Evolutionary conservation across 2,113 vertebrate species (phyloP), one percentile per base, ranked within the genome.

Genomic region (Cryptotis parvus): DNA sequence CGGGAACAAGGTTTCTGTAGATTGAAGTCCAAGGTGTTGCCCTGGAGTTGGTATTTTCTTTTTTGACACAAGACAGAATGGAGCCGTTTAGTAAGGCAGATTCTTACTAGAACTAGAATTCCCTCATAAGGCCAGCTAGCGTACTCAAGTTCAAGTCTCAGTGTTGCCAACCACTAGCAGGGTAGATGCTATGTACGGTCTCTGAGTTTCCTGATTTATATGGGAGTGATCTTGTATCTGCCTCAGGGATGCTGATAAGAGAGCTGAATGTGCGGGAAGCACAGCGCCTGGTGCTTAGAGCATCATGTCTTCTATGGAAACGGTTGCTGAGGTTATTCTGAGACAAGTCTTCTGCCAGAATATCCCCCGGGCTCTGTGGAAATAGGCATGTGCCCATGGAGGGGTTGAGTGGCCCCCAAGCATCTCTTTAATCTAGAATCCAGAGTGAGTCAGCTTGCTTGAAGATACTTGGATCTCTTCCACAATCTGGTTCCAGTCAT

Each of bases 1-100:
- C 84, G 63, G 68, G 39, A 89, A 69, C 52, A 49, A 65, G 20
- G 27, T 12, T 49, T 49, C 31, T 92, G n/a, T 87, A 89, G 72
- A 31, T 63, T 84, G 63, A 83, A 72, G 35, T 75, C 68, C 49
- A 85, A 66, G 61, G 49, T 31, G 2, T 9, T 52, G 33, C 18
- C 4, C 18, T 43, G 24, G 22, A 63, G 55, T 66, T 49, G 14
- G 24, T 87, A 7, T 90, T 86, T 93, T 39, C 75, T 55, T 24
- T 85, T 78, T 89, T 29, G 87, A 82, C 63, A 55, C 16, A 41
- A 81, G 63, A 39, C 43, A 79, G 88, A 85, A 12, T 45, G 7
- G 74, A n/a, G n/a, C n/a, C n/a, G n/a, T n/a, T n/a, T n/a, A n/a
- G n/a, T n/a, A n/a, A n/a, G n/a, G n/a, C n/a, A n/a, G n/a, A n/a